Percentiles rank a stretch among this genome's conserved stretches.
Conservation (phyloP, 2,888 invertebrate genomes). For the Tipula confusa region DNA sequence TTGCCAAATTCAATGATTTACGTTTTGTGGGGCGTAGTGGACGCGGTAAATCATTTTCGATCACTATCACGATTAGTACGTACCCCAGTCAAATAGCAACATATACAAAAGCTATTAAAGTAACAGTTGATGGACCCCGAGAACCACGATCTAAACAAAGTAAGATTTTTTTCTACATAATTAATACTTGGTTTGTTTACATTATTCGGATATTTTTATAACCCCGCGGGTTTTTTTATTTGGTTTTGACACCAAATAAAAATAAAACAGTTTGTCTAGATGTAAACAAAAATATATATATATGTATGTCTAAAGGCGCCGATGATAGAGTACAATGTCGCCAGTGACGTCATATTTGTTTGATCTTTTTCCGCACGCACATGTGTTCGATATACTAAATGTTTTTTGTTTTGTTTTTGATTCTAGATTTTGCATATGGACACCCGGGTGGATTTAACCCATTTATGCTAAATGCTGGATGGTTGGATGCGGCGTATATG, state of each 20-base stretch:
- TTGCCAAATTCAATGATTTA: slow-evolving; percentile 97
- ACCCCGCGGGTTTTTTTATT: not conserved
- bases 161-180: slow-evolving; percentile 59
- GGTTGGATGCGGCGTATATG: slow-evolving; percentile 81
- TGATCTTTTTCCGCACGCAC: not conserved
- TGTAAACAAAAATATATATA: not conserved
- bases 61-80: slow-evolving; percentile 89
- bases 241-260: slow-evolving; percentile 14
- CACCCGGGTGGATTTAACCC: slow-evolving; percentile 73
- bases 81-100: slow-evolving; percentile 80
- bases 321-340: not conserved
- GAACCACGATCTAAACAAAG: slow-evolving; percentile 96
- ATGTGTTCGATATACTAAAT: slow-evolving; percentile 28
- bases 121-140: slow-evolving; percentile 97
- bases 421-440: slow-evolving; percentile 73
- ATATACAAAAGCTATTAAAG: slow-evolving; percentile 96
- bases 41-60: slow-evolving; percentile 90
- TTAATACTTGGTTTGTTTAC: slow-evolving; percentile 28
- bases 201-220: not conserved
- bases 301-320: not conserved
- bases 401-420: slow-evolving; percentile 39
- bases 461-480: slow-evolving; percentile 74
- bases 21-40: slow-evolving; percentile 97
- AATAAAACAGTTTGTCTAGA: not conserved
- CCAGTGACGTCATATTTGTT: not conserved